A percentile compares a stretch with the other conserved stretches of the same genome.
phyloP scores from a whole-genome alignment of 2,888 invertebrate species.

The Erynnis tages region DNA sequence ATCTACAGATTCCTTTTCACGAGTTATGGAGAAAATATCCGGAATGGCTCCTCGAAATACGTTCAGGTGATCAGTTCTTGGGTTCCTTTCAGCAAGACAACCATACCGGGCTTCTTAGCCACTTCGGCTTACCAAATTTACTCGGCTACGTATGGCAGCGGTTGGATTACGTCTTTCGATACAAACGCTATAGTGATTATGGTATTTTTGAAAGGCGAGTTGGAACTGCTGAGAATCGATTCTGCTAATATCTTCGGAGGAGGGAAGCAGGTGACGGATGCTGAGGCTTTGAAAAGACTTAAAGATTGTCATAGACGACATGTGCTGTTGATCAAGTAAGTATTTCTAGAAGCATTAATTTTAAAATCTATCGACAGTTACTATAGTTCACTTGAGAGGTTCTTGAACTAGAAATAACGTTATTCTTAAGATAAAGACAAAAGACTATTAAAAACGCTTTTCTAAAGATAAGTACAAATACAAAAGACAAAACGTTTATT shows the following conservation, averaged over 20 bases:
- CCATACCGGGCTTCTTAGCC: constrained; percentile 47
- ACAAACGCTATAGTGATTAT: constrained; percentile 66
- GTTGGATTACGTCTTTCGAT: constrained; percentile 71
- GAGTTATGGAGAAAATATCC: constrained; percentile 54
- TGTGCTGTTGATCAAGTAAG: constrained; percentile 61
- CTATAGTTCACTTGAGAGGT: too few relatives aligned
- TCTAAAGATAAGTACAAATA: too few relatives aligned
- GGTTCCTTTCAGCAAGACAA: constrained; percentile 66
- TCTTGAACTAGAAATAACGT: too few relatives aligned
- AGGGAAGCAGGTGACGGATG: constrained; percentile 34
- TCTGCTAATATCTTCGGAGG: constrained; percentile 53
- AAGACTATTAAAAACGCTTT: too few relatives aligned
- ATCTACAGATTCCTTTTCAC: constrained; percentile 50
- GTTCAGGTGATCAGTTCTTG: constrained; percentile 66
- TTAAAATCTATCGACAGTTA: too few relatives aligned
- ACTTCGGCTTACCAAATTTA: constrained; percentile 60
- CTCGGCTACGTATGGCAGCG: constrained; percentile 62
- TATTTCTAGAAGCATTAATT: constrained; percentile 21
- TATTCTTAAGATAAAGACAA: too few relatives aligned
- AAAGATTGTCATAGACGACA: constrained; percentile 59
- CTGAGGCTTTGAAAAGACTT: constrained; percentile 41
- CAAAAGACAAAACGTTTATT: too few relatives aligned
- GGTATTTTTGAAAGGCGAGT: constrained; percentile 65
- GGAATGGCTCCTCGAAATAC: constrained; percentile 54
- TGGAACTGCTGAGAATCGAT: constrained; percentile 58